Conservation (phyloP, 2,113 vertebrate species). For the Leptocoma aspasia region DNA sequence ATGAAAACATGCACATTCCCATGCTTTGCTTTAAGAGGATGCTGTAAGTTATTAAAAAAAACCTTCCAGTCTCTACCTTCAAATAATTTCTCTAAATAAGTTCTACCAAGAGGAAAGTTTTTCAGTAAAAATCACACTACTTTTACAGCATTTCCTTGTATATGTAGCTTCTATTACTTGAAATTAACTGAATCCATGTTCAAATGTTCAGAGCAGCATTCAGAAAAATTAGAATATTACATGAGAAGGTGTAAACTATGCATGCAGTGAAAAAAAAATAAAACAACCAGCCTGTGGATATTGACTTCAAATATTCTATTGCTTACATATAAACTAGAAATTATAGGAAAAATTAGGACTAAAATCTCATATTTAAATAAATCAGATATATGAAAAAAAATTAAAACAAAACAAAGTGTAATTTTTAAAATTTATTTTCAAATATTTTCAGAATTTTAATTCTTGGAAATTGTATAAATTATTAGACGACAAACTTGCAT, state of each 20-base stretch:
- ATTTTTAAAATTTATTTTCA: neutral
- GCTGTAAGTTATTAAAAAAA: neutral
- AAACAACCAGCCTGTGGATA: neutral
- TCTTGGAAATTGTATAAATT: neutral
- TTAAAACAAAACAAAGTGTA: accelerated
- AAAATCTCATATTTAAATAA: neutral
- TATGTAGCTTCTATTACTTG: neutral
- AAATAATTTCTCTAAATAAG: neutral
- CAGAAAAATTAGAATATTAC: neutral
- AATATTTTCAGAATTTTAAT: neutral
- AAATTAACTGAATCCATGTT: neutral
- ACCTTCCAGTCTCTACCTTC: neutral
- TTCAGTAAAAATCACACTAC: neutral
- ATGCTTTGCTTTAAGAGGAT: neutral
- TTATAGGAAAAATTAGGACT: neutral
- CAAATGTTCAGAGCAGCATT: neutral
- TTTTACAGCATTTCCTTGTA: neutral
- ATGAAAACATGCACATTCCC: neutral
- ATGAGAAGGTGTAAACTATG: neutral
- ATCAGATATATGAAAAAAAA: neutral
- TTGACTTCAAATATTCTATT: neutral
- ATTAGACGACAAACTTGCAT: neutral
- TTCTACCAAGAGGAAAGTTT: neutral
- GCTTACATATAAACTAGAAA: neutral
- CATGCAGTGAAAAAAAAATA: neutral